Evolutionary conservation across 1,140 invertebrate species (phyloP).

Genomic region (Monochamus saltuarius): DNA sequence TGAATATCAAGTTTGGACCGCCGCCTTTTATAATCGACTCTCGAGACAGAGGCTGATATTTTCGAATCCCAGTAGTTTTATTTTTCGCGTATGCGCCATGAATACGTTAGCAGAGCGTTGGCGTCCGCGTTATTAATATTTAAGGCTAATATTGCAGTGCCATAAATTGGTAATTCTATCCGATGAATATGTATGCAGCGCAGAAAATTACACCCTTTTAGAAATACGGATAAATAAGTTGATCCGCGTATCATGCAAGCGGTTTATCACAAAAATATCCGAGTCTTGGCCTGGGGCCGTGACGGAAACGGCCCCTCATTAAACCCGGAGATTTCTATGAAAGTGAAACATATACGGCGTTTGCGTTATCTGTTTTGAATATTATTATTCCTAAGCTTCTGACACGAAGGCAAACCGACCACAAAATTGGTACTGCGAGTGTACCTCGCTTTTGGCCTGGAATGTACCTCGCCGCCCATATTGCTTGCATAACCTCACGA

Average conservation of each 20-base stretch:
- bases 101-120: too few relatives aligned
- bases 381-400: conserved; percentile 1
- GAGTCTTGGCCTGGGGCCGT: not conserved
- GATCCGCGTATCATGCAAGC: conserved; percentile 12
- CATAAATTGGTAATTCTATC: conserved; percentile 17
- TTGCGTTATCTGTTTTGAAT: conserved; percentile 13
- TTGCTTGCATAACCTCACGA: conserved; percentile 53
- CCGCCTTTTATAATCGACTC: too few relatives aligned
- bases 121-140: too few relatives aligned
- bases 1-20: not conserved
- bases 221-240: conserved; percentile 17
- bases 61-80: too few relatives aligned
- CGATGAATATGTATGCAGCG: conserved; percentile 17
- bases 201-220: conserved; percentile 19
- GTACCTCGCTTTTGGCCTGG: conserved; percentile 22
- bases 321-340: conserved; percentile 19
- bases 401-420: conserved; percentile 3
- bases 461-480: conserved; percentile 48
- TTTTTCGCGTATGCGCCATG: too few relatives aligned
- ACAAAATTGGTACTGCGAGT: conserved; percentile 11
- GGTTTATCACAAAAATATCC: conserved; percentile 17
- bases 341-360: conserved; percentile 20
- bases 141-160: conserved; percentile 3
- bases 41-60: too few relatives aligned
- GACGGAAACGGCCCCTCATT: conserved; percentile 21